Conservation (phyloP, 2,888 invertebrate genomes). For the Andrena marginata region DNA sequence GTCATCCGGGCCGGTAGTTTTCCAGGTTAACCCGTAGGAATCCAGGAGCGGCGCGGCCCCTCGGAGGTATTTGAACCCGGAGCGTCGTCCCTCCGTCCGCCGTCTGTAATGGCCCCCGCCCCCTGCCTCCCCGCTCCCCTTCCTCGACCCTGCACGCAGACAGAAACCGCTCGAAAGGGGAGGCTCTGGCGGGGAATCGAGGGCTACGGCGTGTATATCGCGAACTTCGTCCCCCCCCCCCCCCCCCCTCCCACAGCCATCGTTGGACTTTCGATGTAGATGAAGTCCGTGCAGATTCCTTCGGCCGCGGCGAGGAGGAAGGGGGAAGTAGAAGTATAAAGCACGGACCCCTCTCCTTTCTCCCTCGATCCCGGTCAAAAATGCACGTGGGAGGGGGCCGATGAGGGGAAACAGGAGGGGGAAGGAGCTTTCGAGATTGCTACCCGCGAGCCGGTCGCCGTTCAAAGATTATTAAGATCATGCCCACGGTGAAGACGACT, state of each 20-base stretch:
- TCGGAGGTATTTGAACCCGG: constrained; percentile 78
- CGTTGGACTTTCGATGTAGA: constrained; percentile 49
- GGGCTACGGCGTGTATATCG: constrained; percentile 49
- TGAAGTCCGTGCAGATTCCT: constrained; percentile 51
- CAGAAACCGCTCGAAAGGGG: constrained; percentile 64
- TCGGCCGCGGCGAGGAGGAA: constrained; percentile 4
- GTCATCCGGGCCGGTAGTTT: constrained; percentile 67
- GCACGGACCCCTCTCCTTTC: constrained; percentile 19
- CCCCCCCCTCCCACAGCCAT: background rate
- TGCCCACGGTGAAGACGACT: background rate
- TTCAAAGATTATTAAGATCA: constrained; percentile 9
- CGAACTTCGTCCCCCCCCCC: constrained; percentile 48
- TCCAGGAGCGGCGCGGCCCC: constrained; percentile 69
- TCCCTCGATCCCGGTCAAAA: constrained; percentile 17
- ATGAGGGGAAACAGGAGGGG: background rate
- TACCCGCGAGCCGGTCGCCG: background rate
- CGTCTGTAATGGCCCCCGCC: constrained; percentile 61
- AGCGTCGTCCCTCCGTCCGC: constrained; percentile 61
- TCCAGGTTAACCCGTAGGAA: constrained; percentile 66
- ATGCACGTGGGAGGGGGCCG: background rate
- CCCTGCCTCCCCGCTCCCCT: constrained; percentile 44
- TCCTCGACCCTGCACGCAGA: constrained; percentile 31
- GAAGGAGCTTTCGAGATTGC: constrained; percentile 29
- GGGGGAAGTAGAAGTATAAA: constrained; percentile 28
- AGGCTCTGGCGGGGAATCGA: constrained; percentile 44